phyloP scores from a whole-genome alignment of 2,113 vertebrate species.

The Probosciger aterrimus region DNA sequence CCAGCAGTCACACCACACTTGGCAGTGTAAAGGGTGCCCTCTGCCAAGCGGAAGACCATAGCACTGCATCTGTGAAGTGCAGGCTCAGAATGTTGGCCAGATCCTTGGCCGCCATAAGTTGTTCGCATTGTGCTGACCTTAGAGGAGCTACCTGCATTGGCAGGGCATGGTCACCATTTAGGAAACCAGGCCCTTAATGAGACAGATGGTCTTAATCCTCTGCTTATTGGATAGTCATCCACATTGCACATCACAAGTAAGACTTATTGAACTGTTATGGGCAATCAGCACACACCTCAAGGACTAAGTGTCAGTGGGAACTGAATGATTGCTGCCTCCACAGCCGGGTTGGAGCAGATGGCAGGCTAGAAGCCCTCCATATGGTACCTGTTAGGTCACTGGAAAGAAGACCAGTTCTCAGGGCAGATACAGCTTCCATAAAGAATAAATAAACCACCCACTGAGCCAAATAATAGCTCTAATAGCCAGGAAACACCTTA shows the following conservation, averaged over 20 bases:
- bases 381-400: not conserved
- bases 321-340: not conserved
- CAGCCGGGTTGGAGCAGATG: constrained; percentile 42
- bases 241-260: not conserved
- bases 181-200: not conserved
- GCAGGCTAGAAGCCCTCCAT: not conserved
- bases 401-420: not conserved
- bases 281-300: constrained; percentile 16
- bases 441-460: constrained; percentile 13
- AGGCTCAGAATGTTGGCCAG: not conserved
- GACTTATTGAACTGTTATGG: not conserved
- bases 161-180: not conserved
- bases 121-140: not conserved
- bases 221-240: not conserved
- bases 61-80: not conserved
- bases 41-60: not conserved
- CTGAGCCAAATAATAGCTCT: not conserved
- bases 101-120: not conserved
- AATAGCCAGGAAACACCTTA: not conserved
- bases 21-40: not conserved
- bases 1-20: not conserved
- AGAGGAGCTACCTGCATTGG: not conserved
- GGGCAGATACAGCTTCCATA: not conserved
- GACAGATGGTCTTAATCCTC: constrained; percentile 16
- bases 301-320: constrained; percentile 25